phyloP scores from a whole-genome alignment of 2,888 invertebrate genomes.

The Eustalomyia histrio region DNA sequence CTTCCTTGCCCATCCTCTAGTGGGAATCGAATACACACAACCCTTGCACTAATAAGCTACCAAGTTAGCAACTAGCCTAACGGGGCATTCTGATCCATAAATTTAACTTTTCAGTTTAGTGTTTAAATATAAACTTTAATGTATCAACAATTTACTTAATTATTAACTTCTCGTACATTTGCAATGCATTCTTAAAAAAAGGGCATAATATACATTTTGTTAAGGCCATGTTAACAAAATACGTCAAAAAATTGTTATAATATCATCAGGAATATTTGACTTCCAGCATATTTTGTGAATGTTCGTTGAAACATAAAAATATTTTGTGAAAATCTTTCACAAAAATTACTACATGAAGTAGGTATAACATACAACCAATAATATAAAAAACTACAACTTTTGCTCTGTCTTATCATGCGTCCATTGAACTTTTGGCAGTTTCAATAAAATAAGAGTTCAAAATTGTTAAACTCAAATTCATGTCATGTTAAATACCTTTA shows the following conservation, averaged over 20 bases:
- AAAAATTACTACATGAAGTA: not conserved
- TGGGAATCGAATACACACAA: too few relatives aligned
- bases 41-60: too few relatives aligned
- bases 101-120: too few relatives aligned
- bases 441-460: not conserved
- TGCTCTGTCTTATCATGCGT: not conserved
- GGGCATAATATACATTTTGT: not conserved
- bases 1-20: too few relatives aligned
- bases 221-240: not conserved
- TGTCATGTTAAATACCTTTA: conserved; percentile 56
- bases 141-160: too few relatives aligned
- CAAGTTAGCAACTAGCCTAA: too few relatives aligned
- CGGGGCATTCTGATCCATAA: too few relatives aligned
- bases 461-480: conserved; percentile 26
- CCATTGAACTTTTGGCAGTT: conserved; percentile 1
- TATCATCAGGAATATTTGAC: not conserved
- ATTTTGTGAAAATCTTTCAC: not conserved
- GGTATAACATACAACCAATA: too few relatives aligned
- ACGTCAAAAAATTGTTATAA: conserved; percentile 7
- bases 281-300: not conserved
- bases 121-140: too few relatives aligned
- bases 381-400: not conserved
- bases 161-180: not conserved
- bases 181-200: not conserved
- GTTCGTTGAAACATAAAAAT: not conserved